phyloP scores from a whole-genome alignment of 2,113 vertebrate genomes.

The Setophaga coronata region DNA sequence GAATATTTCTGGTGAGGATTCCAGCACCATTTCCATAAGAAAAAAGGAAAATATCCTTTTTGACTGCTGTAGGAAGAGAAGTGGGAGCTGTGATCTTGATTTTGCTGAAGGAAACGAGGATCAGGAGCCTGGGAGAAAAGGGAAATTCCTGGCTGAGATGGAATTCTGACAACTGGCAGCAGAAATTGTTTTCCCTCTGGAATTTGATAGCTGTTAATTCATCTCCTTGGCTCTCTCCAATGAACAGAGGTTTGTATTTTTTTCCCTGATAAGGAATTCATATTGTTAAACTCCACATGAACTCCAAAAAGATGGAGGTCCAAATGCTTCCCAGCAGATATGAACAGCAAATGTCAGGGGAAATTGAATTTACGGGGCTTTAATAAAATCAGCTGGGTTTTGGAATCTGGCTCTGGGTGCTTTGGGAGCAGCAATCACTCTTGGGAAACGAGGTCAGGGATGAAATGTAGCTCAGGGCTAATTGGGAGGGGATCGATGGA shows the following conservation, averaged over 20 bases:
- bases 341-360: conserved; percentile 74
- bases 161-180: conserved; percentile 47
- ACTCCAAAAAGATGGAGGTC: conserved; percentile 73
- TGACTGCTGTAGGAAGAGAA: not conserved
- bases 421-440: conserved; percentile 69
- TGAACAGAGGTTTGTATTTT: not conserved
- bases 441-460: conserved; percentile 64
- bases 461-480: conserved; percentile 66
- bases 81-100: not conserved
- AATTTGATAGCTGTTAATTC: conserved; percentile 76
- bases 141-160: conserved; percentile 30
- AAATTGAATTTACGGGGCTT: conserved; percentile 77
- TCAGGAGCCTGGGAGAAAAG: not conserved
- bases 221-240: conserved; percentile 51
- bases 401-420: conserved; percentile 70
- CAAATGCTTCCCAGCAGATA: conserved; percentile 75
- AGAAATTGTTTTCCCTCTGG: conserved; percentile 54
- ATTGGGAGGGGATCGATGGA: conserved; percentile 67
- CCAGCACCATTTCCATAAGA: too few relatives aligned
- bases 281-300: conserved; percentile 79
- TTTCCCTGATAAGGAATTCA: conserved; percentile 73
- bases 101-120: not conserved
- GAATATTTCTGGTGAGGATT: not conserved
- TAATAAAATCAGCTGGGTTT: conserved; percentile 78
- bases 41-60: not conserved